Conservation (phyloP, 2,888 invertebrate species). For the Steinernema hermaphroditum region DNA sequence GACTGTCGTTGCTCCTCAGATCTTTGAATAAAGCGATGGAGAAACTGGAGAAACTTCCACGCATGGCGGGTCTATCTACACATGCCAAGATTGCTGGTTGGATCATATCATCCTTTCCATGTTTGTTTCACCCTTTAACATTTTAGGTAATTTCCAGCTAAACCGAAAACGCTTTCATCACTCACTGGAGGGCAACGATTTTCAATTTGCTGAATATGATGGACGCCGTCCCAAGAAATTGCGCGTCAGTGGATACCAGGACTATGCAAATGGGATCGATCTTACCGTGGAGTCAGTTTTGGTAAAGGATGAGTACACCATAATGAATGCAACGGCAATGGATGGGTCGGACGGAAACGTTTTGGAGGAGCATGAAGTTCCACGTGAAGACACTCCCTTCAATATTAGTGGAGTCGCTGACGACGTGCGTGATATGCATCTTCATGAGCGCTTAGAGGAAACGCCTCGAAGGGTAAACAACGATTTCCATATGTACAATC, state of each 20-base stretch:
- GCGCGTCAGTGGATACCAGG: slow-evolving; percentile 3
- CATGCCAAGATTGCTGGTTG: neutral
- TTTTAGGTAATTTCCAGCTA: slow-evolving; percentile 10
- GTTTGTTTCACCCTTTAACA: neutral
- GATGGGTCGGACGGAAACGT: neutral
- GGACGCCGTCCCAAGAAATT: neutral
- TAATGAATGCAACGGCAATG: slow-evolving; percentile 1
- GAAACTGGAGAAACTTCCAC: neutral
- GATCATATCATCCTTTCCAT: neutral
- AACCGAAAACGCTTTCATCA: slow-evolving; percentile 17
- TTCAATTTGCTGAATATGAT: neutral
- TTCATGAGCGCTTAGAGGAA: neutral
- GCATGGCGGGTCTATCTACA: neutral
- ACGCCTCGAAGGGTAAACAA: neutral
- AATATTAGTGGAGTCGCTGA: neutral
- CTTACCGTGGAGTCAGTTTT: neutral
- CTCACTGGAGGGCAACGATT: neutral
- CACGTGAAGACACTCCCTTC: neutral
- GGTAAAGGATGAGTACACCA: slow-evolving; percentile 14
- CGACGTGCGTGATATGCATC: neutral
- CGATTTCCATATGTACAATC: too few relatives aligned
- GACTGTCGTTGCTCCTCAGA: neutral
- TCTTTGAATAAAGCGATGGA: neutral
- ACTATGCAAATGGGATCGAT: neutral
- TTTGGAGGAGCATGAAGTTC: neutral